Percentiles rank a stretch among this genome's conserved stretches.
Conservation (phyloP, 2,113 vertebrate genomes). For the Panthera leo region DNA sequence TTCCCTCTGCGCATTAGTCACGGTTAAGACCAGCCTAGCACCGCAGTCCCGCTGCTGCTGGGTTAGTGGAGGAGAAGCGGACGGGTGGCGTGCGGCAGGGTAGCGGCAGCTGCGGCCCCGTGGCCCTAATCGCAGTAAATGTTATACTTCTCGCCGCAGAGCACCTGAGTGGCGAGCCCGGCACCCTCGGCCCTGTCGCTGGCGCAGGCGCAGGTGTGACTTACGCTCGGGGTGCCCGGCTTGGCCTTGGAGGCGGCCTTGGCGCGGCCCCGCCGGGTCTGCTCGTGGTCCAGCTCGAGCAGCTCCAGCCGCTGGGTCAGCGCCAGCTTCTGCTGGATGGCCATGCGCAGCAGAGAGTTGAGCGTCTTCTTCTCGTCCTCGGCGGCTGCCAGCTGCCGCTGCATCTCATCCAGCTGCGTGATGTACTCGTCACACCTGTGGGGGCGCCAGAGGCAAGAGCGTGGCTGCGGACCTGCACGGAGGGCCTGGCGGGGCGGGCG, state of each 20-base stretch:
- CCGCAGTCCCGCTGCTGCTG: conserved; percentile 85
- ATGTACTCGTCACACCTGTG: conserved; percentile 97
- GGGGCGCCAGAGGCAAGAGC: neutral
- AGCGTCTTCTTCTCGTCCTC: conserved; percentile 99
- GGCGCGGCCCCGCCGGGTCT: conserved; percentile 90
- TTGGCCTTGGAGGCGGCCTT: conserved; percentile 91
- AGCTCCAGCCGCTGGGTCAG: conserved; percentile 98
- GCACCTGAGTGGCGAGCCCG: conserved; percentile 90
- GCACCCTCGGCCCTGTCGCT: conserved; percentile 87
- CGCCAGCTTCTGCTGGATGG: conserved; percentile 99
- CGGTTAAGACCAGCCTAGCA: conserved; percentile 86
- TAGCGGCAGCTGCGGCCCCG: conserved; percentile 62
- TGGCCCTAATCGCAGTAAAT: conserved; percentile 93
- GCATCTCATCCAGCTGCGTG: conserved; percentile 98
- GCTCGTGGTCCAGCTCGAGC: conserved; percentile 95
- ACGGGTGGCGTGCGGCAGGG: conserved; percentile 17
- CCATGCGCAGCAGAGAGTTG: conserved; percentile 97
- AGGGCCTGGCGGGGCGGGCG: neutral
- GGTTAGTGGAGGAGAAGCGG: conserved; percentile 86
- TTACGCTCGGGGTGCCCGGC: conserved; percentile 92
- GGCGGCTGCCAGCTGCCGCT: conserved; percentile 95
- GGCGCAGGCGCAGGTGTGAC: conserved; percentile 90
- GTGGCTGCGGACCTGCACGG: fast-evolving
- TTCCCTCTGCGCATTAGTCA: conserved; percentile 87
- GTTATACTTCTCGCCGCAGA: conserved; percentile 98